These are phyloP conservation scores for Drosophila insularis DNA, from an alignment of 1,140 invertebrate genomes.

Conservation along the genomic window DNA sequence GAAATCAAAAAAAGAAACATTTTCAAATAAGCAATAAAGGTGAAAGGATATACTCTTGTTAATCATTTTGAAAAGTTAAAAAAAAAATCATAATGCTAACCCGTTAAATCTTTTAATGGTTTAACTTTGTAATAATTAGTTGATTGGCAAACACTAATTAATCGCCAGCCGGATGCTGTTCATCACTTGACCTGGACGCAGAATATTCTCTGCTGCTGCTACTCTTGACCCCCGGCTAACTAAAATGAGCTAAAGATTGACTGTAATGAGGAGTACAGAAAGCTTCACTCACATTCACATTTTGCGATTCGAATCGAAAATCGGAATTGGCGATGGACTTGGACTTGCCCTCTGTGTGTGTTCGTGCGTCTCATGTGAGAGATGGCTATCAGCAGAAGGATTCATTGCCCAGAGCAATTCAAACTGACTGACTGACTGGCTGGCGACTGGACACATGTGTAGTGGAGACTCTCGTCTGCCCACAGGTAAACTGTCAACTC, in stretches of 20 bases:
- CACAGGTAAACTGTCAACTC: constrained; percentile 36
- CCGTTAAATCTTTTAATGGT: too few species aligned
- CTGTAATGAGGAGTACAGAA: constrained; percentile 71
- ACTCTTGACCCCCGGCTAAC: constrained; percentile 45
- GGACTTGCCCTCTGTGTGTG: constrained; percentile 50
- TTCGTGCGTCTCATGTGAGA: constrained; percentile 70
- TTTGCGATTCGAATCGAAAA: constrained; percentile 56
- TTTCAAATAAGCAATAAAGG: too few species aligned
- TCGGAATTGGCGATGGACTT: background rate
- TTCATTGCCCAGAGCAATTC: constrained; percentile 67
- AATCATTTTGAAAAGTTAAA: too few species aligned
- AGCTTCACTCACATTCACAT: constrained; percentile 13
- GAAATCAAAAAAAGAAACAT: too few species aligned
- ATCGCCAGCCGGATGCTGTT: constrained; percentile 50
- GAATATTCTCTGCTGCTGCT: background rate
- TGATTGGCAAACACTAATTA: background rate
- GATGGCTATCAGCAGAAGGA: constrained; percentile 68
- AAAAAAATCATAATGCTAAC: too few species aligned
- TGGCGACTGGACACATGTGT: background rate
- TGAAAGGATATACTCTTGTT: too few species aligned
- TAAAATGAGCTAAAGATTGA: constrained; percentile 71
- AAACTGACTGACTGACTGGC: constrained; percentile 32
- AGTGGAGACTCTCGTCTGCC: background rate
- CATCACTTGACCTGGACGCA: constrained; percentile 52
- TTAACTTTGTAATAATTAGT: too few species aligned